Evolutionary conservation across 2,113 vertebrate genomes (phyloP).

Genomic region (Pimephales promelas): DNA sequence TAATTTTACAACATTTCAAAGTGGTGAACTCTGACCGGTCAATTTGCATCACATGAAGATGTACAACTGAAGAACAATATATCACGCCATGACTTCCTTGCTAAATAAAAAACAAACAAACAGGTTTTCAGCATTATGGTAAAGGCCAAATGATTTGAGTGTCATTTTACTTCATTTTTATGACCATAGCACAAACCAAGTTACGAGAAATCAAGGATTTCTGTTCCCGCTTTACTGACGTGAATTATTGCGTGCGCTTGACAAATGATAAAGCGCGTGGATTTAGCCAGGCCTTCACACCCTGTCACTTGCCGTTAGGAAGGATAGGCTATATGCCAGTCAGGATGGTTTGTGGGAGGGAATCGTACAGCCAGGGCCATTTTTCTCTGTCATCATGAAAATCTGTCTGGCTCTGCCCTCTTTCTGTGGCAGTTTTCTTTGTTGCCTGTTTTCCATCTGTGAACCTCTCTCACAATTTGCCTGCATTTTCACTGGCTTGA

Average conservation of each 20-base stretch:
- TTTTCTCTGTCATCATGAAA: background rate
- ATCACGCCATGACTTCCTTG: background rate
- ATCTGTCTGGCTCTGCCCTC: background rate
- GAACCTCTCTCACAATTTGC: background rate
- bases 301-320: constrained; percentile 1
- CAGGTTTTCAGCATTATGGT: no score
- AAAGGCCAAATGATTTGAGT: background rate
- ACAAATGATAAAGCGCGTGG: background rate
- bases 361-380: background rate
- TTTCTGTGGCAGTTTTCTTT: background rate
- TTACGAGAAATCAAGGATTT: background rate
- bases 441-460: background rate
- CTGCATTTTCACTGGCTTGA: background rate
- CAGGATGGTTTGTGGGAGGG: constrained; percentile 10
- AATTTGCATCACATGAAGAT: background rate
- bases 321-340: constrained; percentile 4
- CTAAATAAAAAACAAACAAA: background rate
- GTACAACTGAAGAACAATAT: background rate
- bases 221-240: background rate
- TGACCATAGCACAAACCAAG: background rate
- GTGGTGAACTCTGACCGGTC: background rate
- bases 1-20: background rate
- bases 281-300: background rate
- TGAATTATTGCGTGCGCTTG: no score
- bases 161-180: background rate